Evolutionary conservation across 2,888 invertebrate species (phyloP), one percentile per base, ranked within the genome.

Genomic region (Leucoptera coffeella): DNA sequence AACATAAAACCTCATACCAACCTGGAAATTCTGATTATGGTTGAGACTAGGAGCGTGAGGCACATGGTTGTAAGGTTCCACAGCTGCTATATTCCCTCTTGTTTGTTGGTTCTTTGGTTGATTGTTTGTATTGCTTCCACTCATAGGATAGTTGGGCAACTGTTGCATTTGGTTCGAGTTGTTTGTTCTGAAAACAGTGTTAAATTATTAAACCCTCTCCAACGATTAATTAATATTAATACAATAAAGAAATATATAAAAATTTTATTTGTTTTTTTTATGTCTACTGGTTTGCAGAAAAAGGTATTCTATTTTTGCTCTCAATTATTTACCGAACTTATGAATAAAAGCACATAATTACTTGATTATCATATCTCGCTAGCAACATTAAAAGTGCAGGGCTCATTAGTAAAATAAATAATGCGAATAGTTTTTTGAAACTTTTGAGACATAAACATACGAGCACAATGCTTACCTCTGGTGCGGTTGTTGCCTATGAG

Each of bases 1-100:
- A 13, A 22, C 12, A n/a, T n/a, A n/a, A n/a, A n/a, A n/a, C n/a
- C n/a, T n/a, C n/a, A n/a, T n/a, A n/a, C 17, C 32, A 43, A 69
- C 69, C 58, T 67, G 67, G 35, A 61, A 62, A 38, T 71, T 67
- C 24, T 52, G 47, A 35, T 59, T 67, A 39, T 69, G 64, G 34
- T 42, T 57, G 42, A 67, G 51, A 36, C 73, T 73, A 34, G 73
- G 74, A 19, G 77, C 73, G 34, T 78, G 77, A 28, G 89, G 89
- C 42, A 88, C 83, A 43, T 89, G 89, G 43, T 88, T 87, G 51
- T 87, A 90, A 3, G 89, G 89, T 49, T 89, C 89, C 19, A 90
- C 85, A 23, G 89, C 89, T 11, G 89, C 89, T 32, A 90, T 82
- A 56, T 90, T 88, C 28, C 85, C 85, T 25, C 85, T 72, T 5